These are phyloP conservation scores for Clunio marinus DNA, from an alignment of 2,888 invertebrate species.

Conservation along the genomic window DNA sequence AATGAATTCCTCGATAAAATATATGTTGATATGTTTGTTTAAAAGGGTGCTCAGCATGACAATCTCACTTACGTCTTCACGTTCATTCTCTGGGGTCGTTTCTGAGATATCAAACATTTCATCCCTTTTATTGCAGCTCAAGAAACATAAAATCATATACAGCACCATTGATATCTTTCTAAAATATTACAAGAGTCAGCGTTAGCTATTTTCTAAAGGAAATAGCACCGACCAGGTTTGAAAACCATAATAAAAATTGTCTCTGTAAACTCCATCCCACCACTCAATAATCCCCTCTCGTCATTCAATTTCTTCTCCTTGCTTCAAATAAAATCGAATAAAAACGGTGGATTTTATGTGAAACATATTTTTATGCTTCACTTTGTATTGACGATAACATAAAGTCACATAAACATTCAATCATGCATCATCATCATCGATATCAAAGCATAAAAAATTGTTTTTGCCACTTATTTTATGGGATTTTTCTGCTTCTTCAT, in stretches of 20 bases:
- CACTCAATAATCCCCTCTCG: constrained; percentile 22
- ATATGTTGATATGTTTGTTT: constrained; percentile 31
- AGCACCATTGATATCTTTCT: constrained; percentile 32
- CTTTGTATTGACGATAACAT: constrained; percentile 38
- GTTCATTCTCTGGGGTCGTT: background rate
- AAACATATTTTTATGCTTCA: constrained; percentile 39
- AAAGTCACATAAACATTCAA: constrained; percentile 39
- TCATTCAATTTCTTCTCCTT: constrained; percentile 10
- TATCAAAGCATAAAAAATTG: constrained; percentile 37
- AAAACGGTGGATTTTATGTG: constrained; percentile 33
- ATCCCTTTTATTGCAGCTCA: constrained; percentile 38
- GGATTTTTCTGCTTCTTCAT: constrained; percentile 27
- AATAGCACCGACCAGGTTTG: constrained; percentile 7
- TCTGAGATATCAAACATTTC: constrained; percentile 19
- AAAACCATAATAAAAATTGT: constrained; percentile 2
- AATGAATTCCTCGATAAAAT: background rate
- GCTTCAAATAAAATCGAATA: constrained; percentile 19
- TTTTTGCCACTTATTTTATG: constrained; percentile 39
- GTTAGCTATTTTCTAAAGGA: constrained; percentile 3
- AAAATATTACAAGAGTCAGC: constrained; percentile 31
- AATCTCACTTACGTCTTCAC: constrained; percentile 8
- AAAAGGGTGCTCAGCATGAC: constrained; percentile 33
- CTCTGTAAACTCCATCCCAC: background rate
- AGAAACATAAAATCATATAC: constrained; percentile 37
- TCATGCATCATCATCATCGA: constrained; percentile 39